A percentile compares a stretch with the other conserved stretches of the same genome.
These are phyloP conservation scores for Halichoeres trimaculatus DNA, from an alignment of 2,113 vertebrate genomes.

Conservation along the genomic window DNA sequence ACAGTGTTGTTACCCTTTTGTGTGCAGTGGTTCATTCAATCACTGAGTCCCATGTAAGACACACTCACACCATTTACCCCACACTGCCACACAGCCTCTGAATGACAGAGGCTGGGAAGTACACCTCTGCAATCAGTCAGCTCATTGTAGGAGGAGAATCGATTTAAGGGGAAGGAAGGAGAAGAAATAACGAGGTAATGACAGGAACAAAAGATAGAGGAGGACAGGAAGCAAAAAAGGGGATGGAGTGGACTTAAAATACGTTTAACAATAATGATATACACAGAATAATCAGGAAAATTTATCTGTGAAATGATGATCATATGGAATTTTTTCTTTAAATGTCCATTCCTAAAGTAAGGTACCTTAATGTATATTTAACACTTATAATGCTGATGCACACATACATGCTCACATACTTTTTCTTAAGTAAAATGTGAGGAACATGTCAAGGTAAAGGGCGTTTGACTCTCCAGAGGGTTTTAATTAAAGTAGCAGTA, in stretches of 20 bases:
- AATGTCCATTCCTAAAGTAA: no score
- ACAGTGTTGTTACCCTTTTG: slow-evolving; percentile 78
- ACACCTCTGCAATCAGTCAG: slow-evolving; percentile 57
- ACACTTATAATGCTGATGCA: no score
- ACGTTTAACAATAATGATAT: no score
- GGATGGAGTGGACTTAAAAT: slow-evolving; percentile 16
- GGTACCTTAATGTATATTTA: no score
- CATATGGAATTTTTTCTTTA: no score
- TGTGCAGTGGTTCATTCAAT: slow-evolving; percentile 70
- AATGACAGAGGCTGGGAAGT: slow-evolving; percentile 58
- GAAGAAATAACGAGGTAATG: background rate
- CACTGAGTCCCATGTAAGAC: slow-evolving; percentile 63
- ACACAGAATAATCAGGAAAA: no score
- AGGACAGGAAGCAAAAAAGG: background rate
- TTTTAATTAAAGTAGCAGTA: slow-evolving; percentile 84
- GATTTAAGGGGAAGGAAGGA: slow-evolving; percentile 15
- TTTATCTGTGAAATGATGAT: no score
- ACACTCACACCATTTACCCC: slow-evolving; percentile 64
- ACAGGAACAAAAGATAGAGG: slow-evolving; percentile 12
- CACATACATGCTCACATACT: slow-evolving; percentile 13
- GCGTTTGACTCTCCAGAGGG: slow-evolving; percentile 71
- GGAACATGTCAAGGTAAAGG: slow-evolving; percentile 79
- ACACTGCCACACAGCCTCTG: slow-evolving; percentile 55
- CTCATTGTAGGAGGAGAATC: slow-evolving; percentile 42
- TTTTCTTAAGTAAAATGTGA: slow-evolving; percentile 59